Percentiles rank a stretch among this genome's conserved stretches.
Evolutionary conservation across 2,113 vertebrate genomes (phyloP).

Genomic region (cattle (Bos taurus)): ARS-UCD2.0 NC_037339.1:12279501-12280000

Average conservation of each 20-base stretch:
- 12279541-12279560: neutral
- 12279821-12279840: neutral
- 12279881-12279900: neutral
- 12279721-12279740: neutral
- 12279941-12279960: conserved; percentile 39
- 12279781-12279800: neutral
- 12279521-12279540: neutral
- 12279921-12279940: conserved; percentile 57
- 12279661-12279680: neutral
- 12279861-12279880: neutral
- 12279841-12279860: neutral
- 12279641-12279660: neutral
- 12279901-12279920: neutral
- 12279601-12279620: neutral
- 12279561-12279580: conserved; percentile 54
- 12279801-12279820: neutral
- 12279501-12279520: conserved; percentile 28
- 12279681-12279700: neutral
- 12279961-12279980: neutral
- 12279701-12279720: neutral
- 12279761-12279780: neutral
- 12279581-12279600: neutral
- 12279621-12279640: neutral
- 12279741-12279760: neutral
- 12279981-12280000: neutral